Base-by-base conservation (phyloP, 2,888 invertebrate species). In the Lutraria lutraria region DNA sequence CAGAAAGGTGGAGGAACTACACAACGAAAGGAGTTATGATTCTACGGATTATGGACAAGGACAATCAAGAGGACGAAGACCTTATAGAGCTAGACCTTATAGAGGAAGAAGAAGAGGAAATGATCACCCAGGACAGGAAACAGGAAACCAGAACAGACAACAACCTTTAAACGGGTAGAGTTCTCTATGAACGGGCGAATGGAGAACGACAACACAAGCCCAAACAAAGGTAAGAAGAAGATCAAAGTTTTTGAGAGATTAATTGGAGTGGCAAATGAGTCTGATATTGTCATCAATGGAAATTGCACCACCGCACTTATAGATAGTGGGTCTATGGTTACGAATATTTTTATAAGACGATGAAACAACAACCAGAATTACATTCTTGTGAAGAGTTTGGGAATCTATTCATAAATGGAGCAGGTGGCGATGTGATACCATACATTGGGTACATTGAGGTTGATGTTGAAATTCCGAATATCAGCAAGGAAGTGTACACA, bases 371-470 rank as follows among this genome's bases (percentile, higher is more conserved):
- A 31, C 87, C 86, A 15, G n/a, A n/a, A n/a, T n/a, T n/a, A n/a
- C n/a, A n/a, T n/a, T n/a, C n/a, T n/a, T n/a, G n/a, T n/a, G n/a
- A n/a, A n/a, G n/a, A n/a, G n/a, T n/a, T n/a, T n/a, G n/a, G n/a
- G n/a, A n/a, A n/a, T n/a, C n/a, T n/a, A 13, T 60, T 16, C 8
- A 21, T 60, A 60, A 16, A 4, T 13, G 60, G 60, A 16, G 60
- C 25, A 43, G 4, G 12, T 63, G 76, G 43, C n/a, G n/a, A 25
- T 34, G 4, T 12, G 31, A 52, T 80, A 34, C 88, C 88, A 25
- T 88, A 84, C n/a, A 31, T 29, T n/a, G 83, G 88, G 0, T 88
- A 83, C 76, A 87, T 87, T 68, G 83, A 83, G 53, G 87, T 79
- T 0, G 15, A 54, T 15, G 31, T 87, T n/a, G 15, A 21, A 31